Percentiles rank a stretch among this genome's conserved stretches.
Conservation (phyloP, 2,797 vertebrate species). For the Cryptoblepharus egeriae region DNA sequence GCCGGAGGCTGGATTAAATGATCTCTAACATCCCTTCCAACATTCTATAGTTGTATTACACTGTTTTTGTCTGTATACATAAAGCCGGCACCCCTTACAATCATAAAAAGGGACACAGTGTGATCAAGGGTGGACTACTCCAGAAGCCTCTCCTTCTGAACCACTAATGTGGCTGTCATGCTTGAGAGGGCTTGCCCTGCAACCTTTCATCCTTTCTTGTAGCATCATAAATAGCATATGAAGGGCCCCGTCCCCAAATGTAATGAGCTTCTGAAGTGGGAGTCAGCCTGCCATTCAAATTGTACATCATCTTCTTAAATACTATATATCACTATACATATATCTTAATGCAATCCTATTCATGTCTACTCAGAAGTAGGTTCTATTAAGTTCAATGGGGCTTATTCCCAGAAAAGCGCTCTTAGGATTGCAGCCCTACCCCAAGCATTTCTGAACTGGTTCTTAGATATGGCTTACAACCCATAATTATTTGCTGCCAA, state of each 20-base stretch:
- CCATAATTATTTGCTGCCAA: not conserved
- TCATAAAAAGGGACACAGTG: not conserved
- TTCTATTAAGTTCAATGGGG: no score
- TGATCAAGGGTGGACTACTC: not conserved
- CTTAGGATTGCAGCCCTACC: no score
- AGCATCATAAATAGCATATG: not conserved
- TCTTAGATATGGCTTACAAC: not conserved
- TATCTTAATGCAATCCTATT: not conserved
- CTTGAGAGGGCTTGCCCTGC: not conserved
- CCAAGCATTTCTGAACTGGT: not conserved
- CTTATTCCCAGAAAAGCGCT: no score
- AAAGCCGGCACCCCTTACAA: not conserved
- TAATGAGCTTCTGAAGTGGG: not conserved
- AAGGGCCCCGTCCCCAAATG: no score
- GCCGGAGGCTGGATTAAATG: no score
- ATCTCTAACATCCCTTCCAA: no score
- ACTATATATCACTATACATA: not conserved
- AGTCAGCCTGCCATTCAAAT: not conserved
- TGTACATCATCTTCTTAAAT: not conserved
- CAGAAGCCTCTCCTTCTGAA: not conserved
- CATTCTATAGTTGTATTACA: not conserved
- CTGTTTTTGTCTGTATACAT: not conserved
- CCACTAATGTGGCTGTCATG: not conserved
- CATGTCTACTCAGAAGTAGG: no score
- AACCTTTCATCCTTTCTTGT: not conserved